Conservation (phyloP, 2,888 invertebrate genomes). For the Polydrusus tereticollis region DNA sequence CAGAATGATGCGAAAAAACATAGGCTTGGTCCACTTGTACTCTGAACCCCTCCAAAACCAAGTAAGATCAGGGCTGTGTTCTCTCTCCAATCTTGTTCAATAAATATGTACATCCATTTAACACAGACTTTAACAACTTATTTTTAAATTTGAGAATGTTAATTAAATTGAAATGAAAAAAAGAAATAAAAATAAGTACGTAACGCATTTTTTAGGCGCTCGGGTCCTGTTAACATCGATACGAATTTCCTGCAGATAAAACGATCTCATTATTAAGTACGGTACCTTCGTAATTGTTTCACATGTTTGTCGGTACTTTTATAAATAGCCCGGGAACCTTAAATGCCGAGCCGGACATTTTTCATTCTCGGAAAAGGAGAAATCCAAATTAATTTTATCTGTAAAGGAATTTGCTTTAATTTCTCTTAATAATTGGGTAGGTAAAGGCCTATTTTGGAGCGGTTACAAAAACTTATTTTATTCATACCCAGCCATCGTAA, state of each 20-base stretch:
- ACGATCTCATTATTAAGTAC: conserved; percentile 12
- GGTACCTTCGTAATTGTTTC: conserved; percentile 28
- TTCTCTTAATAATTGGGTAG: conserved; percentile 27
- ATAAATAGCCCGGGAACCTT: conserved; percentile 21
- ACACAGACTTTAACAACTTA: too few species aligned
- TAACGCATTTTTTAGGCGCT: background rate
- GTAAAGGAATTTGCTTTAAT: conserved; percentile 29
- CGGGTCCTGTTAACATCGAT: conserved; percentile 5
- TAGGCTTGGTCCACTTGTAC: too few species aligned
- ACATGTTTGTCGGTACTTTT: conserved; percentile 27
- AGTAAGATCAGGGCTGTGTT: too few species aligned
- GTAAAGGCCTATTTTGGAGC: conserved; percentile 1
- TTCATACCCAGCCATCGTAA: too few species aligned
- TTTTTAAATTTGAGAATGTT: too few species aligned
- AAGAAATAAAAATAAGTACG: background rate
- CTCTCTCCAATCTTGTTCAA: too few species aligned
- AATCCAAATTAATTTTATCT: conserved; percentile 23
- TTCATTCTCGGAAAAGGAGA: conserved; percentile 30
- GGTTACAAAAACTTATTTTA: background rate
- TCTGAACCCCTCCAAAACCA: too few species aligned
- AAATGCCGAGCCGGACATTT: conserved; percentile 13
- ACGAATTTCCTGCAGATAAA: conserved; percentile 17
- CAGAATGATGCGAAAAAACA: too few species aligned
- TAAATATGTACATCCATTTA: too few species aligned
- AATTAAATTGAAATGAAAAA: background rate